Base-by-base conservation (phyloP, 2,113 vertebrate genomes). In the Apeltes quadracus region DNA sequence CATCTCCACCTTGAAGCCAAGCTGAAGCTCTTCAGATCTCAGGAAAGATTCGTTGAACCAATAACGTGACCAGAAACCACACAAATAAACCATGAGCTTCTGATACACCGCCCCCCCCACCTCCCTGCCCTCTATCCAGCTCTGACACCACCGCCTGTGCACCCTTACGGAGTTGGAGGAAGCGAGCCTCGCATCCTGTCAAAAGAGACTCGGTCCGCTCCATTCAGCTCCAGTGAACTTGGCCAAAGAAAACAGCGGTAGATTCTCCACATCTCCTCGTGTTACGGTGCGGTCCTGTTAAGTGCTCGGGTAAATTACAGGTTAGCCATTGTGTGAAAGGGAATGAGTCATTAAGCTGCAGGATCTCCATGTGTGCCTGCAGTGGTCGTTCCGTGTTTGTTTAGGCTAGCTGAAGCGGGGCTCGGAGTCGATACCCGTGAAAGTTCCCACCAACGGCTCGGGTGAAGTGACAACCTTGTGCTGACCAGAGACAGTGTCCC, bases 211-310 rank as follows among this genome's bases (percentile, higher is more conserved):
- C 69, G 62, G 81, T 84, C 79, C 23, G 1, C 79, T 89, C 82
- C 83, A 89, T 92, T 92, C 74, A 86, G 87, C 83, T 88, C 85
- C 84, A 86, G 67, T 83, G 87, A 89, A 89, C 85, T 88, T 88
- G 84, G 79, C 82, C 78, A 90, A 92, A 84, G 81, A 89, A 87
- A 91, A 90, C 87, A 90, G 63, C 10, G 25, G 64, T 43, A n/a
- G 64, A 72, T 76, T 84, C 66, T 87, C 83, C 61, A 76, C 73
- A 72, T 76, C 57, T 84, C 69, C 84, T 92, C 75, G 56, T 5
- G 72, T 91, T 89, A 85, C 89, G 18, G 15, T n/a, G 58, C 51
- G 46, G 73, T 72, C 69, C 54, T 63, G 76, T 75, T 84, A 84
- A 83, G 84, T 83, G 82, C 79, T 54, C 57, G 14, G 77, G 75